These are phyloP conservation scores for Diadumene lineata DNA, from an alignment of 92 coral and sea anemone genomes.

Conservation along the genomic window DNA sequence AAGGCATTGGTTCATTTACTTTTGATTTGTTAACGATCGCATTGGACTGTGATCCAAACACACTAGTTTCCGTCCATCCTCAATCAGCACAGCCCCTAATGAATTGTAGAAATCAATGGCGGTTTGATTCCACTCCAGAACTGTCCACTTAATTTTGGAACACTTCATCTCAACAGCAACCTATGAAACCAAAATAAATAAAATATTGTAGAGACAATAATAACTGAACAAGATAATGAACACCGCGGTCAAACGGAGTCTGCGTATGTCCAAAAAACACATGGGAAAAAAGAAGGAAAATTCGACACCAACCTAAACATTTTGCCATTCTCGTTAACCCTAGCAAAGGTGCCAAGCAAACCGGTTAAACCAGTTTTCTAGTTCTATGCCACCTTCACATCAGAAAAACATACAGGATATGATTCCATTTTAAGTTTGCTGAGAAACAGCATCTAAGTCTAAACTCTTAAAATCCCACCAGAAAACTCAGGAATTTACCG, in stretches of 20 bases:
- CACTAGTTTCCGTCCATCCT: constrained; percentile 54
- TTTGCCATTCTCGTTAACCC: no score
- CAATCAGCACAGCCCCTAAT: constrained; percentile 51
- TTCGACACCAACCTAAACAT: no score
- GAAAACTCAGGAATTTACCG: no score
- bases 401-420: no score
- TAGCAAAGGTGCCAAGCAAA: no score
- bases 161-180: constrained; percentile 69
- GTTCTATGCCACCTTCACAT: no score
- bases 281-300: no score
- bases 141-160: constrained; percentile 64
- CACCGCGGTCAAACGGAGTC: not conserved
- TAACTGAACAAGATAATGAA: not conserved
- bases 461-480: no score
- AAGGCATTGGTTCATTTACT: not conserved
- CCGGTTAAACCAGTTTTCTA: no score
- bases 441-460: no score
- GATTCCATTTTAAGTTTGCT: no score
- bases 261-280: no score
- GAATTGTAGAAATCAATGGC: constrained; percentile 66
- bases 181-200: constrained; percentile 27
- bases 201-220: not conserved
- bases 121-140: constrained; percentile 65
- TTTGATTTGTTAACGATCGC: constrained; percentile 37
- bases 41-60: constrained; percentile 51